Percentiles rank a stretch among this genome's conserved stretches.
Conservation (phyloP, 1,140 invertebrate genomes). For the Brachionus calyciflorus region DNA sequence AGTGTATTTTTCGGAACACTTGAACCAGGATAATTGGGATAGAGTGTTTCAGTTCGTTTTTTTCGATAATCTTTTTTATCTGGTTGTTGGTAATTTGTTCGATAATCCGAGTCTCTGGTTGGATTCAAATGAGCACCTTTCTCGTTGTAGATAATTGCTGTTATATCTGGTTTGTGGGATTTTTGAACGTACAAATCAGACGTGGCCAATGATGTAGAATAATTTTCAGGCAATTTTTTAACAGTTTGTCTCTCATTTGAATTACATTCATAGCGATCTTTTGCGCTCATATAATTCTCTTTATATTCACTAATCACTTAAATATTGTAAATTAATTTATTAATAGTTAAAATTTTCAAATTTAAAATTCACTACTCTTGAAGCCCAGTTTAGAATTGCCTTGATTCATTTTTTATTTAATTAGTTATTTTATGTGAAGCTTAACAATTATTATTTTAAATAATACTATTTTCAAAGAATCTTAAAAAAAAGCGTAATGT, state of each 20-base stretch:
- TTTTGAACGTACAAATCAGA: not conserved
- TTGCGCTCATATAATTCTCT: conserved; percentile 2
- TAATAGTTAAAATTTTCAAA: no score
- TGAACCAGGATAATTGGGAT: conserved; percentile 16
- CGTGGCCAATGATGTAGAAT: not conserved
- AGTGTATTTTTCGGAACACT: not conserved
- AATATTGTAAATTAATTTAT: not conserved
- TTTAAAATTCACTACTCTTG: no score
- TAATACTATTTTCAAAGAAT: no score
- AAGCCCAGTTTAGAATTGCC: no score
- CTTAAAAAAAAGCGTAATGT: no score
- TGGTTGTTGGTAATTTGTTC: conserved; percentile 1
- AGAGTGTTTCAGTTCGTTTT: conserved; percentile 29
- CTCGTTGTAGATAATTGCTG: conserved; percentile 17
- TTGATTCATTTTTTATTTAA: no score
- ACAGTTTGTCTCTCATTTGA: not conserved
- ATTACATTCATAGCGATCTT: not conserved
- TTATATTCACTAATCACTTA: conserved; percentile 19
- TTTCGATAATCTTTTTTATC: conserved; percentile 34
- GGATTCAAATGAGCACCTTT: not conserved
- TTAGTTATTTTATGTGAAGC: no score
- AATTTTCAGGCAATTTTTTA: not conserved
- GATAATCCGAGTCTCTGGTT: not conserved
- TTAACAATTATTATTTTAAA: no score
- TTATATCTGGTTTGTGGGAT: not conserved